Evolutionary conservation across 1,140 invertebrate species (phyloP).

Genomic region (Aphaenogaster floridana): DNA sequence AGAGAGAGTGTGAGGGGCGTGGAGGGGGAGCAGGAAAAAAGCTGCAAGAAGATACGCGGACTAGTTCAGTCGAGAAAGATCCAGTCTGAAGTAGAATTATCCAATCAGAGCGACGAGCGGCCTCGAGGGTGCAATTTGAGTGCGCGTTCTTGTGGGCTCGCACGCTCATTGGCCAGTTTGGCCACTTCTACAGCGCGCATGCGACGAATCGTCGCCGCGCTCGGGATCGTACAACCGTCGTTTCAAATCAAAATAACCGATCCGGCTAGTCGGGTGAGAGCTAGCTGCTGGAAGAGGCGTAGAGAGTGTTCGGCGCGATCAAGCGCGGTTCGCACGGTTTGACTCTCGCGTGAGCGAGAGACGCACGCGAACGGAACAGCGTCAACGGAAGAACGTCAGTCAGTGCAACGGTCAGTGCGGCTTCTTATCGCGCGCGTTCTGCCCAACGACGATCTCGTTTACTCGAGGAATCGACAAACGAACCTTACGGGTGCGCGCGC

Average conservation of each 20-base stretch:
- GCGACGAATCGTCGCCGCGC: constrained; percentile 35
- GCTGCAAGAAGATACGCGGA: no score
- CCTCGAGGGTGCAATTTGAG: no score
- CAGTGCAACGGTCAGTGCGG: no score
- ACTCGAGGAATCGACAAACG: background rate
- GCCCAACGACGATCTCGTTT: background rate
- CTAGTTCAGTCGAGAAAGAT: no score
- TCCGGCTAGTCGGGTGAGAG: constrained; percentile 21
- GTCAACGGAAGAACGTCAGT: background rate
- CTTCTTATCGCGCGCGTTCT: background rate
- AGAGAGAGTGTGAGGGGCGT: no score
- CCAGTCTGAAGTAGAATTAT: no score
- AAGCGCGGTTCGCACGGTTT: constrained; percentile 23
- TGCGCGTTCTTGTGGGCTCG: background rate
- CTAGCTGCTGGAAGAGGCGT: constrained; percentile 3
- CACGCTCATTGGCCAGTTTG: constrained; percentile 62
- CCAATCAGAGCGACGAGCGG: no score
- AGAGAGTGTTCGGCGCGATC: constrained; percentile 33
- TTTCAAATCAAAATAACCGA: constrained; percentile 74
- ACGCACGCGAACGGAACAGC: constrained; percentile 10
- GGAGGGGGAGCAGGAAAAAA: no score
- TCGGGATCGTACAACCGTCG: constrained; percentile 69
- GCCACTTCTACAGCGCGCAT: background rate
- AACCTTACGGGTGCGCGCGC: background rate
- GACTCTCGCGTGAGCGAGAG: constrained; percentile 37